phyloP scores from a whole-genome alignment of 2,113 vertebrate species.

The Apteryx owenii region DNA sequence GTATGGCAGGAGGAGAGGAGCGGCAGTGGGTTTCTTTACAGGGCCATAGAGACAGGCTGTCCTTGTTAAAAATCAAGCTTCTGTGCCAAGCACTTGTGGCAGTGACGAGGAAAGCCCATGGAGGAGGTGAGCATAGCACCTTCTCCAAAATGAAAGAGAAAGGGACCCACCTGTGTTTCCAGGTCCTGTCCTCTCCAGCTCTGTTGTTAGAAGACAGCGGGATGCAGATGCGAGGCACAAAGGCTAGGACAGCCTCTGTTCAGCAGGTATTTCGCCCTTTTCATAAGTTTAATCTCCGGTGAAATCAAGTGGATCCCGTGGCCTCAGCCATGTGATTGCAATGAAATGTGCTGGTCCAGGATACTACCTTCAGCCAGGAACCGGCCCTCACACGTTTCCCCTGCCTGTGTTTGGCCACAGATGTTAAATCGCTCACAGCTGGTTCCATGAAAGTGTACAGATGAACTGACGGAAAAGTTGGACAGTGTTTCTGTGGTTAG shows the following conservation, averaged over 20 bases:
- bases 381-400: fast-evolving
- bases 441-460: not conserved
- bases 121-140: not conserved
- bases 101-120: not conserved
- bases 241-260: not conserved
- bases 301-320: not conserved
- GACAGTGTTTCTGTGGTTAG: not conserved
- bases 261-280: not conserved
- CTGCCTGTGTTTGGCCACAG: not conserved
- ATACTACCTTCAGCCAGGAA: not conserved
- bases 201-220: not conserved
- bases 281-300: not conserved
- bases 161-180: not conserved
- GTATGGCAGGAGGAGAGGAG: not conserved
- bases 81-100: not conserved
- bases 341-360: not conserved
- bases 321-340: fast-evolving
- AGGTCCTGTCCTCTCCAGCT: not conserved
- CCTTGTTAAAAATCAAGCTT: not conserved
- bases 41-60: not conserved
- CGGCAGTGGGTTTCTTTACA: not conserved
- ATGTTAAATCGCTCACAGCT: not conserved
- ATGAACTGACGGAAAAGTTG: not conserved
- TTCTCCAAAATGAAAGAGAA: not conserved
- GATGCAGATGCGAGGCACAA: not conserved